These are phyloP conservation scores for Pelobates fuscus DNA, from an alignment of 2,113 vertebrate species.

Conservation along the genomic window DNA sequence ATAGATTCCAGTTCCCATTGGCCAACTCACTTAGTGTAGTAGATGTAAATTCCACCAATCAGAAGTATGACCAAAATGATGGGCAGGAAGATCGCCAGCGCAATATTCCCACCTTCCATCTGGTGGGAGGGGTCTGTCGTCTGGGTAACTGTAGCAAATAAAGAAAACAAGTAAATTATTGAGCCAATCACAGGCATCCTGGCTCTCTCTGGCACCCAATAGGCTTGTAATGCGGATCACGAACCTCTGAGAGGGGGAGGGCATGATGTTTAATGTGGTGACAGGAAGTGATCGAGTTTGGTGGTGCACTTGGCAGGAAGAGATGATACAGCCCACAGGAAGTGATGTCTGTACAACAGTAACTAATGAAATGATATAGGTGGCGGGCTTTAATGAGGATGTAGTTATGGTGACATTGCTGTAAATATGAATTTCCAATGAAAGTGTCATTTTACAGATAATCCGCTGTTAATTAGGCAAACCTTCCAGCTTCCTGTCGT, in stretches of 20 bases:
- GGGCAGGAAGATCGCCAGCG: slow-evolving; percentile 87
- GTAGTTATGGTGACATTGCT: not conserved
- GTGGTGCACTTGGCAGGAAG: not conserved
- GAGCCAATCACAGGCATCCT: not conserved
- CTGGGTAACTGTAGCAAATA: slow-evolving; percentile 75
- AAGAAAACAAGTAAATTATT: not conserved
- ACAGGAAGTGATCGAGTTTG: not conserved
- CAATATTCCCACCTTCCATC: slow-evolving; percentile 87
- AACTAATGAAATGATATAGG: not conserved
- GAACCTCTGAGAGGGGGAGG: slow-evolving; percentile 4
- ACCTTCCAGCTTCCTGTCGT: slow-evolving; percentile 89
- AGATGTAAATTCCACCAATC: slow-evolving; percentile 90
- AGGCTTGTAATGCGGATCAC: not conserved
- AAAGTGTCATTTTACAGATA: not conserved
- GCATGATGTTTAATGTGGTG: slow-evolving; percentile 6
- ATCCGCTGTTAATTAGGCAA: slow-evolving; percentile 49
- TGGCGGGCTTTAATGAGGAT: not conserved
- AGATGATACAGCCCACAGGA: not conserved
- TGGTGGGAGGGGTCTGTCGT: slow-evolving; percentile 83
- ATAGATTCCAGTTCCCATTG: too few relatives aligned
- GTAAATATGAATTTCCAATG: too few relatives aligned
- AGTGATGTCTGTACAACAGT: not conserved
- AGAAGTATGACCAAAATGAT: slow-evolving; percentile 86
- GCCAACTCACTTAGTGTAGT: slow-evolving; percentile 85
- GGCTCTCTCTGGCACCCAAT: not conserved